Conservation (phyloP, 2,888 invertebrate genomes). For the Lasiommata megera region DNA sequence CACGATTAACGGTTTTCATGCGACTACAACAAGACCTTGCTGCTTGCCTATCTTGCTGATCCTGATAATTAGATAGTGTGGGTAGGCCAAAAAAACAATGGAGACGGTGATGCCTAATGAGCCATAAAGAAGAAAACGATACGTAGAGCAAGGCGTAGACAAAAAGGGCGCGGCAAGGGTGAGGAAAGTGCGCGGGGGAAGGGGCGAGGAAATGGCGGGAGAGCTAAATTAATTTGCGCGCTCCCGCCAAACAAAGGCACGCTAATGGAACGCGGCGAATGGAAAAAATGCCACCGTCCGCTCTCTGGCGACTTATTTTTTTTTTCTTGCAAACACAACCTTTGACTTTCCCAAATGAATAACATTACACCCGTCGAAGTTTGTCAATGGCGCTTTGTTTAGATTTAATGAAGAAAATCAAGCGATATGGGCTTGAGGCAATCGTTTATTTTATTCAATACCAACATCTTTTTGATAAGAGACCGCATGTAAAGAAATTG, state of each 20-base stretch:
- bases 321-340: constrained; percentile 76
- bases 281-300: constrained; percentile 82
- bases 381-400: constrained; percentile 55
- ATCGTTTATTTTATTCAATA: constrained; percentile 17
- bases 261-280: constrained; percentile 82
- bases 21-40: constrained; percentile 22
- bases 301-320: constrained; percentile 76
- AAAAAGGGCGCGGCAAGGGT: constrained; percentile 75
- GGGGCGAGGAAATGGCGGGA: constrained; percentile 77
- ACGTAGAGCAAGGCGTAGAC: constrained; percentile 81
- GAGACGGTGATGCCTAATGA: constrained; percentile 80
- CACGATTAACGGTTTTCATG: not conserved
- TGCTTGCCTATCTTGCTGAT: constrained; percentile 56
- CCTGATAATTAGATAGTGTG: constrained; percentile 74
- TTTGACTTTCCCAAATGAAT: constrained; percentile 80
- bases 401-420: constrained; percentile 29
- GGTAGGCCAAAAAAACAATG: constrained; percentile 75
- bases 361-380: constrained; percentile 77
- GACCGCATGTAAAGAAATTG: not conserved
- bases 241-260: constrained; percentile 82
- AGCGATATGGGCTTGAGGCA: constrained; percentile 13
- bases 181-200: constrained; percentile 52
- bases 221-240: constrained; percentile 82
- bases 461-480: not conserved
- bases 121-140: constrained; percentile 82